Conservation (phyloP, 35 echinoderm and acorn worm species). For the Lytechinus pictus region DNA sequence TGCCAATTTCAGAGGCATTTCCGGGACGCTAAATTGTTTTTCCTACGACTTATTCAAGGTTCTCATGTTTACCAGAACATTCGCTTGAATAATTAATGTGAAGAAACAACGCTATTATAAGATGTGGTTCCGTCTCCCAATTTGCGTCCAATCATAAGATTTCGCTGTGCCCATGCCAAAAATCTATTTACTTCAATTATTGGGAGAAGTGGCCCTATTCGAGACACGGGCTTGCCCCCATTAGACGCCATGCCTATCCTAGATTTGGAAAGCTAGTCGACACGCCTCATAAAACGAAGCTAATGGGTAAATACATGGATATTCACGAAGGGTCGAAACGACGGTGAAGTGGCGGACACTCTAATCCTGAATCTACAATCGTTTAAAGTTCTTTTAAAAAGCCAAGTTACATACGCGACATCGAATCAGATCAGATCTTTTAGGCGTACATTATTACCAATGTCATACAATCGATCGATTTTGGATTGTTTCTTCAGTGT, state of each 20-base stretch:
- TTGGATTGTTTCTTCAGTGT: no score
- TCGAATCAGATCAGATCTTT: no score
- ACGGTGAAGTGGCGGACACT: neutral
- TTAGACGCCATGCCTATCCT: neutral
- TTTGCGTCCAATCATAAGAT: neutral
- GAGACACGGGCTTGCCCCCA: neutral
- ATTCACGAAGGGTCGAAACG: neutral
- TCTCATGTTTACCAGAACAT: neutral
- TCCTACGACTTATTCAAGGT: neutral
- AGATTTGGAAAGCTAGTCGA: neutral
- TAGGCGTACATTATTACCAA: no score
- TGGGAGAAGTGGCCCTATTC: neutral
- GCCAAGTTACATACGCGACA: no score
- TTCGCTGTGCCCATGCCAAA: neutral
- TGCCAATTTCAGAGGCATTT: neutral
- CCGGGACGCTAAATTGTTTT: neutral
- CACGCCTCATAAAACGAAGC: constrained; percentile 7
- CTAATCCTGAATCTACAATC: neutral
- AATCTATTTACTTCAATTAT: neutral
- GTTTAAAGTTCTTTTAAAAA: no score
- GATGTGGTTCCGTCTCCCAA: neutral
- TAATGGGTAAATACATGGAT: neutral
- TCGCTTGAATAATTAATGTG: neutral
- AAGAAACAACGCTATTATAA: neutral
- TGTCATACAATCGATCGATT: no score